These are phyloP conservation scores for Eurystomus gularis DNA, from an alignment of 2,113 vertebrate species.

Conservation along the genomic window DNA sequence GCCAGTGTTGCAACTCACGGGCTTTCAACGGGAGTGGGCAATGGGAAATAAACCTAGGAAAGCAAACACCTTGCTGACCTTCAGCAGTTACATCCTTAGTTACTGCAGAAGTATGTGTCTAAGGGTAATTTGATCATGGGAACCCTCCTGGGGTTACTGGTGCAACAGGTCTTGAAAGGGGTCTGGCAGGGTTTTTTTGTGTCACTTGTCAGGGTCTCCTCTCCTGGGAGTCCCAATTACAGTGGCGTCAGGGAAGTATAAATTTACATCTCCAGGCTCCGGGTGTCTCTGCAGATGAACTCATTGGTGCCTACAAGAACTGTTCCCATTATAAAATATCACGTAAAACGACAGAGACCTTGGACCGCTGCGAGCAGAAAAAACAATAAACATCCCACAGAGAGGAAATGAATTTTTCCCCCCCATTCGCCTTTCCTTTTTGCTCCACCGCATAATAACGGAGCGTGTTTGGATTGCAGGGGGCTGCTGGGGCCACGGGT, in stretches of 20 bases:
- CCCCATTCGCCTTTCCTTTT: background rate
- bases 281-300: background rate
- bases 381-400: slow-evolving; percentile 53
- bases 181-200: slow-evolving; percentile 26
- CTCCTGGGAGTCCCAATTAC: slow-evolving; percentile 14
- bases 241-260: background rate
- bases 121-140: slow-evolving; percentile 25
- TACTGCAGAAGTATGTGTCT: slow-evolving; percentile 13
- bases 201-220: slow-evolving; percentile 12
- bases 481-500: background rate
- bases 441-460: background rate
- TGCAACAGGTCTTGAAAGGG: background rate
- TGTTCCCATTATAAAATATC: slow-evolving; percentile 37
- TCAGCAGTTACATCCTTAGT: background rate
- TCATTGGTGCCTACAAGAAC: slow-evolving; percentile 28
- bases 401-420: slow-evolving; percentile 18
- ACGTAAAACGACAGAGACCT: background rate
- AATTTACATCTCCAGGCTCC: slow-evolving; percentile 33
- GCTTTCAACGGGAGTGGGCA: background rate
- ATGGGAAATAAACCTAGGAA: background rate
- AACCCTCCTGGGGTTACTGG: background rate
- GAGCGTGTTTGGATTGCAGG: slow-evolving; percentile 41
- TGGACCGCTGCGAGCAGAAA: slow-evolving; percentile 8
- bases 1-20: background rate
- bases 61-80: background rate